Conservation (phyloP, 2,113 vertebrate genomes). For the Asarcornis scutulata region DNA sequence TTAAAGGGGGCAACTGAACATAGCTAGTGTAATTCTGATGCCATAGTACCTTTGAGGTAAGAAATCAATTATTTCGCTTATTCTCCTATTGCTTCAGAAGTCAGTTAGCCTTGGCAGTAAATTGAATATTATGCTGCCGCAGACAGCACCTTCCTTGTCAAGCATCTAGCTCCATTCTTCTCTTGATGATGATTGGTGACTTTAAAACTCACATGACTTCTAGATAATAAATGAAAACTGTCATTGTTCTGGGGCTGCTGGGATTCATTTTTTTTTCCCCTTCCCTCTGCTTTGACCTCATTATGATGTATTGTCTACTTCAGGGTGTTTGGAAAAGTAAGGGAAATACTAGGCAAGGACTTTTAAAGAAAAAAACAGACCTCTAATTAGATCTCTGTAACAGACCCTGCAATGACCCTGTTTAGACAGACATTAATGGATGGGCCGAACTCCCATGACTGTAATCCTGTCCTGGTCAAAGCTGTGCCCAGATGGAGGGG, state of each 20-base stretch:
- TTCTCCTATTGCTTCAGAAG: slow-evolving; percentile 27
- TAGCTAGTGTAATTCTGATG: slow-evolving; percentile 9
- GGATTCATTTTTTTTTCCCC: not conserved
- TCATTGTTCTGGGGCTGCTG: slow-evolving; percentile 43
- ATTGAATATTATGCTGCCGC: slow-evolving; percentile 48
- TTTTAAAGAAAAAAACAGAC: slow-evolving; percentile 72
- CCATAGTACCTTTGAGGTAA: slow-evolving; percentile 43
- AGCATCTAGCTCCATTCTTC: slow-evolving; percentile 45
- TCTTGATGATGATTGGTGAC: slow-evolving; percentile 68
- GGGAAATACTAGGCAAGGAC: slow-evolving; percentile 56
- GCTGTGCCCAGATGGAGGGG: not conserved
- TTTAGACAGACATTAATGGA: slow-evolving; percentile 46
- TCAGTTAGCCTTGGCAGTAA: slow-evolving; percentile 58
- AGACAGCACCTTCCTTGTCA: slow-evolving; percentile 65
- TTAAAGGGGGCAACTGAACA: not conserved
- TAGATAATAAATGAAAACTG: slow-evolving; percentile 71
- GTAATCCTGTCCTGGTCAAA: not conserved
- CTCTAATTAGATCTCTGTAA: slow-evolving; percentile 47
- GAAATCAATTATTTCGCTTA: slow-evolving; percentile 57
- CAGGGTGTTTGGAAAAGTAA: slow-evolving; percentile 63
- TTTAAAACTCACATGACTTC: slow-evolving; percentile 65
- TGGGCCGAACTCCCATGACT: not conserved
- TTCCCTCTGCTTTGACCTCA: slow-evolving; percentile 66
- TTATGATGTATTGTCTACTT: slow-evolving; percentile 73
- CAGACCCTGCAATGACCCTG: slow-evolving; percentile 62